A percentile compares a stretch with the other conserved stretches of the same genome.
Conservation (phyloP, 2,113 vertebrate genomes). For the Clarias macrocephalus region DNA sequence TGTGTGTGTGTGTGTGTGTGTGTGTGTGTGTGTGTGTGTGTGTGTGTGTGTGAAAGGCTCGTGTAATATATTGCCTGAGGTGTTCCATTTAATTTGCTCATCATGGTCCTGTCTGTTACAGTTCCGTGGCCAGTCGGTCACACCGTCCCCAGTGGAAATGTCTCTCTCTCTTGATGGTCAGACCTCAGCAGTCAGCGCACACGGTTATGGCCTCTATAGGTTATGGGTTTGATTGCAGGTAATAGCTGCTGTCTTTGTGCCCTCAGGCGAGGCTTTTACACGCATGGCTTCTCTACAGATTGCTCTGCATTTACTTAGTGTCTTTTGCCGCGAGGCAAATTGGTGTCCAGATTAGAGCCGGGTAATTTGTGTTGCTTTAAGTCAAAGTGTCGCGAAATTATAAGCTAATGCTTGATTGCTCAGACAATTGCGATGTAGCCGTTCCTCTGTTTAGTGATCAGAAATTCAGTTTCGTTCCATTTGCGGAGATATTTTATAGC, state of each 20-base stretch:
- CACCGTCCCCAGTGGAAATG: conserved; percentile 29
- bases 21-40: conserved; percentile 24
- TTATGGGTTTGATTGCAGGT: conserved; percentile 36
- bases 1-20: conserved; percentile 2
- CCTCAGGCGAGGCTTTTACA: not conserved
- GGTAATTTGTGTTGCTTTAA: not conserved
- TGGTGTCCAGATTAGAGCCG: not conserved
- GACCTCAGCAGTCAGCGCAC: not conserved
- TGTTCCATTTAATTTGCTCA: conserved; percentile 62
- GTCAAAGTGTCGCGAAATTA: too few relatives aligned
- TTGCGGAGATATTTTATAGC: not conserved
- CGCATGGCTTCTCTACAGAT: not conserved
- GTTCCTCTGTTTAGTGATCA: not conserved
- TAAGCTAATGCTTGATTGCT: not conserved
- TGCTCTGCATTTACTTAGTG: not conserved
- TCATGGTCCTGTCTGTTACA: conserved; percentile 60
- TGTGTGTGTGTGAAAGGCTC: conserved; percentile 41
- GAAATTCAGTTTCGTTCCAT: not conserved
- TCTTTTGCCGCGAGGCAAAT: not conserved
- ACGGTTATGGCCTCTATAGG: conserved; percentile 16
- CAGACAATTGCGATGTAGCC: too few relatives aligned
- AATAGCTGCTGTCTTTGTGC: conserved; percentile 40
- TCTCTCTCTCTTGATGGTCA: not conserved
- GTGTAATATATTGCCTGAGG: conserved; percentile 51
- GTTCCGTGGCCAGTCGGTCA: conserved; percentile 53